Base-by-base conservation (phyloP, 30 jellyfish, hydroid and myxozoan species). In the Catostylus mosaicus region DNA sequence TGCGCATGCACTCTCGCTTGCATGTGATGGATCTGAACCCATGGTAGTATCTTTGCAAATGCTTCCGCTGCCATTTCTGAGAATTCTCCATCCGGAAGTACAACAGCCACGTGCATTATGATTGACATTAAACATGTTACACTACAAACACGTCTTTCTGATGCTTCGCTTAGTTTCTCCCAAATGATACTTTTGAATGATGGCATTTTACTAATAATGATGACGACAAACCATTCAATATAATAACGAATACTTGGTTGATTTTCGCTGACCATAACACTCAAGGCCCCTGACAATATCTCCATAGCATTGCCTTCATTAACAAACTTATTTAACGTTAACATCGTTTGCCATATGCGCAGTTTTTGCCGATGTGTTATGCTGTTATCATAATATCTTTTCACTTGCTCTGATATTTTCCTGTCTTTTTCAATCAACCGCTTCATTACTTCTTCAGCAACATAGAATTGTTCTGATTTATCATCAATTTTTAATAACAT, bases 11-110 rank as follows among this genome's bases (percentile, higher is more conserved):
- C 82, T 56, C 97, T 74, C 24, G 91, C 96, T 72, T 89, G 92
- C 96, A 94, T 82, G 48, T 94, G 99, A 67, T 94, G 99, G 1
- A 87, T 89, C 66, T 94, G 99, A 18, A 94, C 67, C 99, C 99
- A 94, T 22, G 97, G 97, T 40, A 94, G 51, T 56, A 94, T 29
- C 35, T 67, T 73, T 4, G 75, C 38, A 20, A 88, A 73, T 14
- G 97, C 96, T 43, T 66, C 85, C 22, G 85, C 32, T 32, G 87
- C 87, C 84, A 87, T 71, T 24, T 69, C 77, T 46, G 85, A 48
- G 76, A 94, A 88, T 37, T 67, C 91, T 19, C 43, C 57, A n/a
- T 62, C 91, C 26, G 82, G 59, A 7, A 88, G 80, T 22, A 71
- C 65, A 23, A 75, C 82, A 23, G 96, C 82, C 50, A 87, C 61